Evolutionary conservation across 2,888 invertebrate species (phyloP).

Genomic region (Lasioglossum morio): DNA sequence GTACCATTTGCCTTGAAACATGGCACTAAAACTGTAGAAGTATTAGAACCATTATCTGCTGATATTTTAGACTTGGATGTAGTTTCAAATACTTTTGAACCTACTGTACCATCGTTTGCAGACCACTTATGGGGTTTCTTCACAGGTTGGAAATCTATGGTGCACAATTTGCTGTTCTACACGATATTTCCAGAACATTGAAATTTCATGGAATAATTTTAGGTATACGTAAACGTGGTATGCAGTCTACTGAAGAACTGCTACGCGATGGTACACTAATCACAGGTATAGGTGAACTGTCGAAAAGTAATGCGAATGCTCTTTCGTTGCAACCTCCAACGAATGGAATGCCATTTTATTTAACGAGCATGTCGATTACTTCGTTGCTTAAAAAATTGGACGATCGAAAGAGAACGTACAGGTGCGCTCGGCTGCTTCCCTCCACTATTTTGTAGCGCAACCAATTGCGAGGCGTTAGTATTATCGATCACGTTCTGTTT

Average conservation of each 20-base stretch:
- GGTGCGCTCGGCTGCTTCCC: constrained; percentile 84
- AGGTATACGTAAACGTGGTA: constrained; percentile 92
- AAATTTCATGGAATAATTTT: constrained; percentile 27
- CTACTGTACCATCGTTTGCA: constrained; percentile 90
- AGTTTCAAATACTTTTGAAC: constrained; percentile 93
- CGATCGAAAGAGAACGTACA: constrained; percentile 89
- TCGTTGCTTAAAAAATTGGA: constrained; percentile 91
- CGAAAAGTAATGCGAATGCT: constrained; percentile 87
- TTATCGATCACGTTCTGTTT: background rate
- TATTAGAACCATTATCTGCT: constrained; percentile 91
- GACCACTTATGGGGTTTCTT: constrained; percentile 95
- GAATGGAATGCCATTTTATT: constrained; percentile 90
- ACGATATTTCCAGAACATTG: background rate
- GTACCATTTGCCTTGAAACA: constrained; percentile 91
- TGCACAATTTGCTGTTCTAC: too few relatives aligned
- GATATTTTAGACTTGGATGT: constrained; percentile 92
- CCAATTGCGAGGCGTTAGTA: background rate
- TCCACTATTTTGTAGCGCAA: background rate
- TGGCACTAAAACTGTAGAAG: constrained; percentile 88
- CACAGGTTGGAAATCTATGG: constrained; percentile 85
- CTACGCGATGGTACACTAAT: constrained; percentile 92
- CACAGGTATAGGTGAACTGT: constrained; percentile 92
- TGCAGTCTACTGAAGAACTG: constrained; percentile 95
- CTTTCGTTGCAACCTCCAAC: constrained; percentile 91
- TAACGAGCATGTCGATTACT: constrained; percentile 92